Percentiles rank a stretch among this genome's conserved stretches.
Evolutionary conservation across 2,113 vertebrate genomes (phyloP).

Genomic region (Rousettus leschenaultii): DNA sequence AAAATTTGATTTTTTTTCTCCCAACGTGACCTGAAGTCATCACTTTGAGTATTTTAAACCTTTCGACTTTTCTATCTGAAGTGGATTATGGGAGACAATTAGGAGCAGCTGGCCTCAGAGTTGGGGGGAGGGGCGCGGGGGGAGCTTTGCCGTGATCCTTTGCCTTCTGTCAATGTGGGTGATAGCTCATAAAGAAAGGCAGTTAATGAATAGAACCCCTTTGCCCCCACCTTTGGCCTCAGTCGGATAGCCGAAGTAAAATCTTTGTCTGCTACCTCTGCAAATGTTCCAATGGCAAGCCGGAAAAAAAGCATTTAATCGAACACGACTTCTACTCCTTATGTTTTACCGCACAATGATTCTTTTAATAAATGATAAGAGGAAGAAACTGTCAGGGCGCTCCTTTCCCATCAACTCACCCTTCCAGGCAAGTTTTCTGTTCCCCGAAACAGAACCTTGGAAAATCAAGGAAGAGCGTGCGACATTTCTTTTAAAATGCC

Average conservation of each 20-base stretch:
- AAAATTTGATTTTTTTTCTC: background rate
- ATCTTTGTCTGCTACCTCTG: background rate
- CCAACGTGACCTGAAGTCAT: constrained; percentile 64
- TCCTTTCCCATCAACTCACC: background rate
- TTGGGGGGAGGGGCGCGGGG: constrained; percentile 75
- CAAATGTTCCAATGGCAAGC: background rate
- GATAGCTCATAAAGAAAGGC: background rate
- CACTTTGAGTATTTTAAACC: constrained; percentile 83
- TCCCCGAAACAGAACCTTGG: background rate
- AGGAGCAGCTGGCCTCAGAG: constrained; percentile 81
- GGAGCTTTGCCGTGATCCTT: background rate
- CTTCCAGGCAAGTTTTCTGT: constrained; percentile 3
- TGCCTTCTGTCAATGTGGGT: background rate
- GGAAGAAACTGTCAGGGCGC: background rate
- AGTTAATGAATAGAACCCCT: background rate
- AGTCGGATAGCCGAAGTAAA: background rate
- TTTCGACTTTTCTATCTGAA: constrained; percentile 83
- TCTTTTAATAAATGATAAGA: constrained; percentile 1
- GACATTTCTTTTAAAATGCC: background rate
- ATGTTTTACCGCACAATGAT: background rate
- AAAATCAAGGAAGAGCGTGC: background rate
- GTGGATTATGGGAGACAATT: constrained; percentile 83
- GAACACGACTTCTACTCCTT: background rate
- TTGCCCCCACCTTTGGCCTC: background rate
- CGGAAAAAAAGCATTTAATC: background rate